phyloP scores from a whole-genome alignment of 2,888 invertebrate genomes.

The Sturmia bella region DNA sequence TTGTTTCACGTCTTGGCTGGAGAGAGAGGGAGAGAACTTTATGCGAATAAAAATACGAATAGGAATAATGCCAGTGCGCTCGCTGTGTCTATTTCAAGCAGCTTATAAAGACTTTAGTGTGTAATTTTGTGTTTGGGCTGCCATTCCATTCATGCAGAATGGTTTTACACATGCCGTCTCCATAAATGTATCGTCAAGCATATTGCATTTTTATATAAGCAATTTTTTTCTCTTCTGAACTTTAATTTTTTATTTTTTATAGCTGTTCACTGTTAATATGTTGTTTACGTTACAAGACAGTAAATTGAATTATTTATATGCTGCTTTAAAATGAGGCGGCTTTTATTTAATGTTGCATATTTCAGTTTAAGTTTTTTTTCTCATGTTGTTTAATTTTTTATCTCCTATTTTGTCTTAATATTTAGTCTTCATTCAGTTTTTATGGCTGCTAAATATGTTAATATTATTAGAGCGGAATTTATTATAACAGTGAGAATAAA shows the following conservation, averaged over 20 bases:
- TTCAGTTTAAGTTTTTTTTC: constrained; percentile 20
- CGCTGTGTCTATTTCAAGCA: neutral
- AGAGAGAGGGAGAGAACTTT: constrained; percentile 30
- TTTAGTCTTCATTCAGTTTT: constrained; percentile 62
- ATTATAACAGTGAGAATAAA: constrained; percentile 49
- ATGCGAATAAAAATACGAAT: constrained; percentile 6
- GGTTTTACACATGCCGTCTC: constrained; percentile 45
- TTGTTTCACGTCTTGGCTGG: constrained; percentile 63
- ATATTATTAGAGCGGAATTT: constrained; percentile 64
- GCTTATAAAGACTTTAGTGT: constrained; percentile 52
- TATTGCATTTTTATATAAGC: constrained; percentile 74
- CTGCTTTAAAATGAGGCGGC: constrained; percentile 69
- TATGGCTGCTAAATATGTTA: constrained; percentile 63
- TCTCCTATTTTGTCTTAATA: constrained; percentile 27
- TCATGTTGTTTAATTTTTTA: constrained; percentile 13
- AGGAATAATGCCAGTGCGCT: neutral
- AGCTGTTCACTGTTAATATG: constrained; percentile 66
- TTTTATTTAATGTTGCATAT: constrained; percentile 65
- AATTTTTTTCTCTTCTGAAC: constrained; percentile 2
- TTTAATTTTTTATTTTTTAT: constrained; percentile 11
- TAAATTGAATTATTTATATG: constrained; percentile 70
- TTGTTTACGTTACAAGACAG: constrained; percentile 64
- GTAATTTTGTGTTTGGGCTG: constrained; percentile 61
- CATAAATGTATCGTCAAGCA: constrained; percentile 18
- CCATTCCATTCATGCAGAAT: constrained; percentile 39